These are phyloP conservation scores for Hyalella azteca DNA, from an alignment of 2,888 invertebrate genomes.

Conservation along the genomic window DNA sequence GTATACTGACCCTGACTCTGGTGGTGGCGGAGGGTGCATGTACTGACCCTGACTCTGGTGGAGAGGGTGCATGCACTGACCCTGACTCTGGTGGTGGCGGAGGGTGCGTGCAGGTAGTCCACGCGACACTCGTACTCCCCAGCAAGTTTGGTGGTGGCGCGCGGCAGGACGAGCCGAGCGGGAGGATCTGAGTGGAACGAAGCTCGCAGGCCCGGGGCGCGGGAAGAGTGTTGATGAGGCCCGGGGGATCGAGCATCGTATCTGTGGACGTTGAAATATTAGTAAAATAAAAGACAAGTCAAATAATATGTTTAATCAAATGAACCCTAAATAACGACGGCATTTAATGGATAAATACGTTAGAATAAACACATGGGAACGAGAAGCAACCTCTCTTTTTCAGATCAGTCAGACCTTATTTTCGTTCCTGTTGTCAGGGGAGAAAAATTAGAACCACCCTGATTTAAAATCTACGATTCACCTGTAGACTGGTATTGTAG, in stretches of 20 bases:
- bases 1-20: conserved; percentile 44
- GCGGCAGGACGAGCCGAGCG: conserved; percentile 40
- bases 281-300: too few species aligned
- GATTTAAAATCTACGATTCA: too few species aligned
- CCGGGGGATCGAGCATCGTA: conserved; percentile 52
- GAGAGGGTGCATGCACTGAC: neutral
- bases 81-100: conserved; percentile 46
- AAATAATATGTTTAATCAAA: too few species aligned
- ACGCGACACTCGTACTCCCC: conserved; percentile 51
- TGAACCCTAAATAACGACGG: too few species aligned
- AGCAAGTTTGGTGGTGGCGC: conserved; percentile 43
- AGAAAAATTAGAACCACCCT: too few species aligned
- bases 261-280: neutral
- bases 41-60: too few species aligned
- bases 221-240: conserved; percentile 46
- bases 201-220: conserved; percentile 38
- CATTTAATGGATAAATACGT: too few species aligned
- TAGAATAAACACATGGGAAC: too few species aligned
- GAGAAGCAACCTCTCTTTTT: too few species aligned
- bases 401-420: too few species aligned
- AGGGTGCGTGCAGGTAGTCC: conserved; percentile 49
- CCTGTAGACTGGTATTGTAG: too few species aligned
- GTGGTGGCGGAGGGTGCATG: conserved; percentile 49
- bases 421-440: too few species aligned
- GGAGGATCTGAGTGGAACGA: conserved; percentile 44